phyloP scores from a whole-genome alignment of 1,140 invertebrate genomes.

The Drosophila sulfurigaster region DNA sequence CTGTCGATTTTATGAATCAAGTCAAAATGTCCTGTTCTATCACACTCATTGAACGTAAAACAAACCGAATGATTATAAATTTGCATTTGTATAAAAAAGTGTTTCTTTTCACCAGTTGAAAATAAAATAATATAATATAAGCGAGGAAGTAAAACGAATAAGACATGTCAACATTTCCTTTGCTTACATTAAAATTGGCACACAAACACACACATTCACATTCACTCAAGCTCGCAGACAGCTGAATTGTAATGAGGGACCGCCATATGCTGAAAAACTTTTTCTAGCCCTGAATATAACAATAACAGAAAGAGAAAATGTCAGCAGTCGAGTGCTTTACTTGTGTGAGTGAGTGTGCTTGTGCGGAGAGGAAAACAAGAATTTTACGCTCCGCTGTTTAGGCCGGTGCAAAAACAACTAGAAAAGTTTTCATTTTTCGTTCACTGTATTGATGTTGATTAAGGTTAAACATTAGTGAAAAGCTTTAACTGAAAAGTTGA shows the following conservation, averaged over 20 bases:
- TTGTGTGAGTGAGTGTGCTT: conserved; percentile 18
- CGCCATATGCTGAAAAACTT: conserved; percentile 63
- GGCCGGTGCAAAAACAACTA: conserved; percentile 61
- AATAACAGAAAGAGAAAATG: conserved; percentile 30
- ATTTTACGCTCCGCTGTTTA: conserved; percentile 63
- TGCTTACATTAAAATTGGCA: conserved; percentile 59
- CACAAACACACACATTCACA: conserved; percentile 24
- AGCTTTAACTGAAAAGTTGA: too few species aligned
- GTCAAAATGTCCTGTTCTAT: conserved; percentile 51
- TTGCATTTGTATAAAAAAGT: not conserved
- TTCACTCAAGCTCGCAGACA: conserved; percentile 28
- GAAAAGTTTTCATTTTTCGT: conserved; percentile 53
- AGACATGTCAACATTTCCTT: conserved; percentile 77
- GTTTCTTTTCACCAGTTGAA: not conserved
- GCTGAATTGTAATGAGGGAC: conserved; percentile 54
- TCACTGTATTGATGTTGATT: conserved; percentile 1
- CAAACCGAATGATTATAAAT: conserved; percentile 17
- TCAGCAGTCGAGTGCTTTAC: conserved; percentile 23
- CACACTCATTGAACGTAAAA: conserved; percentile 43
- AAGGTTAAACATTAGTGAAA: too few species aligned
- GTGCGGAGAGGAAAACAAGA: conserved; percentile 47
- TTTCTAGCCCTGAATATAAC: conserved; percentile 45
- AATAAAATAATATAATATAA: conserved; percentile 53
- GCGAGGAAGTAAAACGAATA: conserved; percentile 61
- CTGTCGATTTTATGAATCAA: conserved; percentile 57